Evolutionary conservation across 2,113 vertebrate genomes (phyloP).

Genomic region (Drymodes brunneopygia): DNA sequence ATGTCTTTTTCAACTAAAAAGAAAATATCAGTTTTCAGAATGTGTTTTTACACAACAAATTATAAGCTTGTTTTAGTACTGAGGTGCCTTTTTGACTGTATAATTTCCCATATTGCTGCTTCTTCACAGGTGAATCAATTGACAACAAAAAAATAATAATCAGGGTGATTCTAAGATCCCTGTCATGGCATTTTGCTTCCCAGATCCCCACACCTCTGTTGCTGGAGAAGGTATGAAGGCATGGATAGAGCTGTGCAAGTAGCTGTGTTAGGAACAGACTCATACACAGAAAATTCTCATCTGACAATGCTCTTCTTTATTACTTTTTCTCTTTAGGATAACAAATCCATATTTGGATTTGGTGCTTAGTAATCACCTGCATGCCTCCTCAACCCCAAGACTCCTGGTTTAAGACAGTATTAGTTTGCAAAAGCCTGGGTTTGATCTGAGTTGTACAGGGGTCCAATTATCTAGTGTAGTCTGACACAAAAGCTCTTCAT

Average conservation of each 20-base stretch:
- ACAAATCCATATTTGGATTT: not conserved
- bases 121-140: not conserved
- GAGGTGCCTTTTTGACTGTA: not conserved
- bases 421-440: not conserved
- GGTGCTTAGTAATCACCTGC: not conserved
- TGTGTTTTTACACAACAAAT: not conserved
- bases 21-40: not conserved
- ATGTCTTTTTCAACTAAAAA: not conserved
- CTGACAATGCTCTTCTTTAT: not conserved
- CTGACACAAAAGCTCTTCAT: not conserved
- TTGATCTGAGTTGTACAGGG: not conserved
- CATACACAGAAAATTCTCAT: not conserved
- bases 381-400: not conserved
- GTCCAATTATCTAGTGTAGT: not conserved
- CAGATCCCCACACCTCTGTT: not conserved
- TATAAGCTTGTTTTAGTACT: not conserved
- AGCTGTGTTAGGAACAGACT: not conserved
- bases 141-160: not conserved
- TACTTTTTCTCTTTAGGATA: not conserved
- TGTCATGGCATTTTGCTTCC: not conserved
- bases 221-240: not conserved
- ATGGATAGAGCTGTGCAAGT: not conserved
- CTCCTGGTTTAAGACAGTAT: not conserved
- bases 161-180: not conserved
- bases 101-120: not conserved